These are phyloP conservation scores for Moxostoma hubbsi DNA, from an alignment of 2,797 vertebrate species.

Conservation along the genomic window DNA sequence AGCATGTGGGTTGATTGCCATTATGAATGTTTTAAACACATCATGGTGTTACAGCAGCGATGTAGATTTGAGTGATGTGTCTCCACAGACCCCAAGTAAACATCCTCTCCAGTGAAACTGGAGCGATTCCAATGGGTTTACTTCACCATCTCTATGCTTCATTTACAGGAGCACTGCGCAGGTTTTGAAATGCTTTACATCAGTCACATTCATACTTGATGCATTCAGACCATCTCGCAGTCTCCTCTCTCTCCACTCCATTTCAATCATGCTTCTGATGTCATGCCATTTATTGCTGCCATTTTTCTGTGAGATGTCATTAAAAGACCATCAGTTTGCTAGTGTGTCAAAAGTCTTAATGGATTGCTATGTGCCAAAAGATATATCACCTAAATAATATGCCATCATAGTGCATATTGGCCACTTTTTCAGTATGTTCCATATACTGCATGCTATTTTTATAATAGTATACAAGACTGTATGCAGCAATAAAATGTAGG, in stretches of 20 bases:
- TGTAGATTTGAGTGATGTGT: constrained; percentile 60
- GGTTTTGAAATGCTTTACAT: constrained; percentile 51
- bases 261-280: constrained; percentile 32
- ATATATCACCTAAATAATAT: constrained; percentile 15
- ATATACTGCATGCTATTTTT: neutral
- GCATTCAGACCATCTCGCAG: constrained; percentile 43
- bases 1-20: constrained; percentile 32
- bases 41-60: constrained; percentile 49
- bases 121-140: constrained; percentile 49
- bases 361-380: constrained; percentile 22
- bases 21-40: constrained; percentile 37
- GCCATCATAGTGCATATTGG: neutral
- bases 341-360: constrained; percentile 17
- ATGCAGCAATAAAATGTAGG: neutral
- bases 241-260: constrained; percentile 26
- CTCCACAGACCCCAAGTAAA: constrained; percentile 52
- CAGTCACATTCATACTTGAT: constrained; percentile 60
- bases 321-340: constrained; percentile 13
- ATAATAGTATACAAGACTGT: neutral
- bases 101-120: constrained; percentile 56
- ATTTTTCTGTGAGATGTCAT: constrained; percentile 32
- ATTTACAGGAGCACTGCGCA: constrained; percentile 56
- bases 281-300: constrained; percentile 22
- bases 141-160: constrained; percentile 55
- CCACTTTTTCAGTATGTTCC: neutral